Percentiles rank a stretch among this genome's conserved stretches.
Evolutionary conservation across 2,888 invertebrate species (phyloP).

Genomic region (Vandiemenella viatica): DNA sequence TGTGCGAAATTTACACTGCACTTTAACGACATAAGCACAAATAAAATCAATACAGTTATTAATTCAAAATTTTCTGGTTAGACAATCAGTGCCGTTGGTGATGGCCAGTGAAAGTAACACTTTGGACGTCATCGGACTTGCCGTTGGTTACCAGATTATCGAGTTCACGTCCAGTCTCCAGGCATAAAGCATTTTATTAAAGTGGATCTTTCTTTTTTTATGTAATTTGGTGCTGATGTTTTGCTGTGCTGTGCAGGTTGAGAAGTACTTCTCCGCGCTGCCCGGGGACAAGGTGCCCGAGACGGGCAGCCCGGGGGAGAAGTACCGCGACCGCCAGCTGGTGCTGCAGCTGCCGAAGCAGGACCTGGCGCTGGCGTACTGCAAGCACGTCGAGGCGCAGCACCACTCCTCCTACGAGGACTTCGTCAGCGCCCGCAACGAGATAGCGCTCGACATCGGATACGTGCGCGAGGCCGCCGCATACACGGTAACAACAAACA

Average conservation of each 20-base stretch:
- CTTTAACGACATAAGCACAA: too few species aligned
- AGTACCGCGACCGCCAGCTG: conserved; percentile 64
- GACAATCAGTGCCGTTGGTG: too few species aligned
- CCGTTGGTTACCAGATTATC: too few species aligned
- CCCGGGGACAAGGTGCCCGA: conserved; percentile 63
- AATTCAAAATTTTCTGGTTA: too few species aligned
- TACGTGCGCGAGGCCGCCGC: conserved; percentile 9
- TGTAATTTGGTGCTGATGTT: too few species aligned
- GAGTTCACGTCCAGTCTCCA: too few species aligned
- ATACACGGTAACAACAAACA: conserved; percentile 7
- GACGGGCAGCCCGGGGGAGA: conserved; percentile 62
- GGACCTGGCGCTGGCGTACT: conserved; percentile 80
- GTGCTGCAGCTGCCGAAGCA: conserved; percentile 85
- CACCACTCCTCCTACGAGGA: conserved; percentile 77
- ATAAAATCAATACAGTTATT: too few species aligned
- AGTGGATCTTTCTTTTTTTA: too few species aligned
- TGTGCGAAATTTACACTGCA: too few species aligned
- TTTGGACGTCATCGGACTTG: too few species aligned
- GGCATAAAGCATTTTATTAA: too few species aligned
- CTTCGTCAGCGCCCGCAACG: conserved; percentile 86
- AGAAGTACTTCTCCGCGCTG: conserved; percentile 82
- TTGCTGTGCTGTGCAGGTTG: conserved; percentile 49
- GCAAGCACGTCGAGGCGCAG: conserved; percentile 66
- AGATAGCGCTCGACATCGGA: conserved; percentile 90
- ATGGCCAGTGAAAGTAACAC: too few species aligned